Evolutionary conservation across 2,888 invertebrate genomes (phyloP), one percentile per base, ranked within the genome.

Genomic region (Amitus sp.): DNA sequence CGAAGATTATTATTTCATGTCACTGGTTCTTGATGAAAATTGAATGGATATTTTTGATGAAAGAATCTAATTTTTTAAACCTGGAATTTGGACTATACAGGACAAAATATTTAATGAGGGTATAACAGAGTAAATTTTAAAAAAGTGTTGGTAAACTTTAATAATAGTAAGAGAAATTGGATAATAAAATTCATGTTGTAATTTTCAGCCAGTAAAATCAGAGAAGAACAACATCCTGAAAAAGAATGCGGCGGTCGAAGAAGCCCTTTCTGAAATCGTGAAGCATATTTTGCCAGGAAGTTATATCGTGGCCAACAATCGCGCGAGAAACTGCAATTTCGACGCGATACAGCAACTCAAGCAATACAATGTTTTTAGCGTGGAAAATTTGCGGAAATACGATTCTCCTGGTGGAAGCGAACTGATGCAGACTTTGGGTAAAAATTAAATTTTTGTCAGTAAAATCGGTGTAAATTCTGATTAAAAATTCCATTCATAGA

Each of bases 371-470:
- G 74, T 83, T 10, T 77, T 83, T 20, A 83, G 82, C 56, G 79
- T 83, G 5, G 84, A 84, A 66, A 79, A 79, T 30, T 71, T 84
- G 20, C 82, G 81, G 68, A 81, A 77, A 33, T 80, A 82, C 27
- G 84, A 84, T 68, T 73, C 74, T n/a, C 79, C 82, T 15, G 82
- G 80, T n/a, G 80, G 77, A 62, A 78, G 75, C 50, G 79, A 82
- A 66, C 77, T 84, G 34, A 71, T 83, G 1, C 73, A 75, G 43
- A 84, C 83, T 72, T 75, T 84, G 47, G 83, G 84, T 84, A 23
- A 30, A 9, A 30, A 30, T 30, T 2, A 30, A 30, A 30, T 30
- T 2, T 10, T 30, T 30, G 30, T 30, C 27, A 27, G 27, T n/a
- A n/a, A n/a, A n/a, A 30, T 40, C n/a, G 19, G 10, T 15, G 42